phyloP scores from a whole-genome alignment of 2,797 vertebrate genomes.

The Gobio occitaniae region DNA sequence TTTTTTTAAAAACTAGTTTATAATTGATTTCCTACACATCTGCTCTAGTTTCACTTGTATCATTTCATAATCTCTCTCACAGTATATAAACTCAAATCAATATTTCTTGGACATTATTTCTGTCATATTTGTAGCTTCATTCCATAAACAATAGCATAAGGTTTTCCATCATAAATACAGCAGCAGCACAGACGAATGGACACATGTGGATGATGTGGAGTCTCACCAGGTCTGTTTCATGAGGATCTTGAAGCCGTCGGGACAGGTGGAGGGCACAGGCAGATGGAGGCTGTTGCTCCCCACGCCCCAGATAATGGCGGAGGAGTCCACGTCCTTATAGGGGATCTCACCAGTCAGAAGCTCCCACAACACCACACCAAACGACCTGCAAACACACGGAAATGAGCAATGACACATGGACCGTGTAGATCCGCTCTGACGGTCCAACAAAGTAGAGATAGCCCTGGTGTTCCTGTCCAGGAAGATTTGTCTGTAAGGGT shows the following conservation, averaged over 20 bases:
- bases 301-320: slow-evolving; percentile 98
- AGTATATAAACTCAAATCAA: background rate
- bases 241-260: slow-evolving; percentile 98
- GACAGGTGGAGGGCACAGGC: slow-evolving; percentile 96
- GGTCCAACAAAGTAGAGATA: too few relatives aligned
- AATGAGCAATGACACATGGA: too few relatives aligned
- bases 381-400: slow-evolving; percentile 83
- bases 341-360: slow-evolving; percentile 97
- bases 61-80: background rate
- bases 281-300: slow-evolving; percentile 98
- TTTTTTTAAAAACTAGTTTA: background rate
- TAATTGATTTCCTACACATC: background rate
- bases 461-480: too few relatives aligned
- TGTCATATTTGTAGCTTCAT: background rate
- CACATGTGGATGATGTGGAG: background rate
- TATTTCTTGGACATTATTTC: background rate
- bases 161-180: background rate
- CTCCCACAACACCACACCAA: slow-evolving; percentile 99
- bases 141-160: background rate
- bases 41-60: background rate
- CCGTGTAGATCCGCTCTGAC: too few relatives aligned
- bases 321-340: slow-evolving; percentile 98
- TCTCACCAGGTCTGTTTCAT: slow-evolving; percentile 98
- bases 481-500: too few relatives aligned
- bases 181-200: too few relatives aligned